A percentile compares a stretch with the other conserved stretches of the same genome.
Conservation (phyloP, 2,113 vertebrate genomes). For the Sinocyclocheilus anophthalmus region DNA sequence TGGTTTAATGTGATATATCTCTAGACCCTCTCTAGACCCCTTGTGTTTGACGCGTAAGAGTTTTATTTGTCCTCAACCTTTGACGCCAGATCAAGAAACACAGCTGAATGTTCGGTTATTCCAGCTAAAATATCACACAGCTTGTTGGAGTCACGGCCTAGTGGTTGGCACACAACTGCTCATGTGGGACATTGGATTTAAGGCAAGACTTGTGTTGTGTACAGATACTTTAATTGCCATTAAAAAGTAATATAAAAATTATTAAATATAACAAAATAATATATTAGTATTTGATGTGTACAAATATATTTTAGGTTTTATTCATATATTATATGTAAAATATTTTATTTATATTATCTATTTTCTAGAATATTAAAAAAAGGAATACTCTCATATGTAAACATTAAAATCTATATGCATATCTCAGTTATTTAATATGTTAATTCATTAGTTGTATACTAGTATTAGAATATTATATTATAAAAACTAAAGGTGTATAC, state of each 20-base stretch:
- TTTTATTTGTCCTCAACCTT: slow-evolving; percentile 80
- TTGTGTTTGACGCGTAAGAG: slow-evolving; percentile 72
- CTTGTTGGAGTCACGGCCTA: neutral
- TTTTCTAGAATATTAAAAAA: no score
- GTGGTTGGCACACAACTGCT: neutral
- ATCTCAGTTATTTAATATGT: no score
- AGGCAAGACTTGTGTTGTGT: neutral
- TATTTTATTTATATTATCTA: no score
- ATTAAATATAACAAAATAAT: no score
- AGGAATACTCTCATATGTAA: no score
- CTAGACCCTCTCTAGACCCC: slow-evolving; percentile 63
- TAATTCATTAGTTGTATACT: no score
- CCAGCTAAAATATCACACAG: slow-evolving; percentile 20
- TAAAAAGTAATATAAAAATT: neutral
- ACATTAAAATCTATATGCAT: no score
- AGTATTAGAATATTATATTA: no score
- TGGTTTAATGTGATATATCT: slow-evolving; percentile 74
- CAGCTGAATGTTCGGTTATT: slow-evolving; percentile 70
- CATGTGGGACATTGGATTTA: neutral
- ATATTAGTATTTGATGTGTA: no score
- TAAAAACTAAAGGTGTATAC: no score
- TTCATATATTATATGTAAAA: no score
- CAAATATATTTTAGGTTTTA: no score
- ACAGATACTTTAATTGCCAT: neutral
- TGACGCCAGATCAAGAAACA: slow-evolving; percentile 75